These are phyloP conservation scores for Drosophila ustulata DNA, from an alignment of 2,888 invertebrate species.

Conservation along the genomic window DNA sequence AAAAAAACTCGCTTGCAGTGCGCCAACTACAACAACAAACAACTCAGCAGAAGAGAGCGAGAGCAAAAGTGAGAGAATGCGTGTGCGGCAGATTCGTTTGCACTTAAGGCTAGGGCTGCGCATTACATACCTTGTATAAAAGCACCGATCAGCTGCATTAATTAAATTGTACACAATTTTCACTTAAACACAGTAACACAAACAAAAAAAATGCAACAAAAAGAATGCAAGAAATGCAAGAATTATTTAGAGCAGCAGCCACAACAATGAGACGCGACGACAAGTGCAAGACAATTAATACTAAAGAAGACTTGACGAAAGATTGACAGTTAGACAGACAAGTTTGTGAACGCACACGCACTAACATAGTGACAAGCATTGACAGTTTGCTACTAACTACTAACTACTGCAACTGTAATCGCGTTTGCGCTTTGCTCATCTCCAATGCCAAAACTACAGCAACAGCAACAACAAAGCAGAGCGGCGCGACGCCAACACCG, in stretches of 20 bases:
- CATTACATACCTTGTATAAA: background rate
- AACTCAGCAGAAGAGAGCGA: conserved; percentile 13
- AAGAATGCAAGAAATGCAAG: background rate
- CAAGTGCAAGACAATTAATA: background rate
- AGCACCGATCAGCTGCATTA: background rate
- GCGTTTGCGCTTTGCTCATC: conserved; percentile 45
- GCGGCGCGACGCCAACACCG: conserved; percentile 26
- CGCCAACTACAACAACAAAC: conserved; percentile 30
- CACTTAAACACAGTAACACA: background rate
- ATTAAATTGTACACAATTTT: background rate
- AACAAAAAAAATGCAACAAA: background rate
- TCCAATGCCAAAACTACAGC: conserved; percentile 41
- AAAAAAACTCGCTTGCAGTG: conserved; percentile 43
- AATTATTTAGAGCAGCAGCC: background rate
- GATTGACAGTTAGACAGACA: background rate
- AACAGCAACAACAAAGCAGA: conserved; percentile 2
- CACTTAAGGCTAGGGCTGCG: conserved; percentile 22
- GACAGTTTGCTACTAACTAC: background rate
- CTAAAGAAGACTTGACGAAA: no score
- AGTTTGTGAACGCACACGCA: background rate
- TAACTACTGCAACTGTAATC: conserved; percentile 22
- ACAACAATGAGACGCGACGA: background rate
- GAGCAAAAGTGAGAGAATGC: background rate
- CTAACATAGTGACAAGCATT: background rate
- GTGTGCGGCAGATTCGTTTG: conserved; percentile 29